A percentile compares a stretch with the other conserved stretches of the same genome.
These are phyloP conservation scores for Sebastolobus altivelis DNA, from an alignment of 2,797 vertebrate species.

Conservation along the genomic window DNA sequence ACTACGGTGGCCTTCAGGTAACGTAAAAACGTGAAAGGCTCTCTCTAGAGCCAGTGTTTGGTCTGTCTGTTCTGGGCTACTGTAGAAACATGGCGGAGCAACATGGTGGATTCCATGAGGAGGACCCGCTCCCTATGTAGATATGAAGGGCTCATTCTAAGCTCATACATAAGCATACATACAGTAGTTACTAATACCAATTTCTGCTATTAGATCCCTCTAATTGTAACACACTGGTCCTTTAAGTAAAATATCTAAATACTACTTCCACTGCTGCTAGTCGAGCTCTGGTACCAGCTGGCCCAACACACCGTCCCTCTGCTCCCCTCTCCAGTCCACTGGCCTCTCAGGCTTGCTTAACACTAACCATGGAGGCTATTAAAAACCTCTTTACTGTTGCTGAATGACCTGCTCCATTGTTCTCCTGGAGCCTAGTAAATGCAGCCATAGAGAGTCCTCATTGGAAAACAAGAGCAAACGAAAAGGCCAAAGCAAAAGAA, in stretches of 20 bases:
- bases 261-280: not conserved
- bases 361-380: conserved; percentile 60
- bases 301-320: conserved; percentile 36
- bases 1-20: too few species aligned
- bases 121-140: too few species aligned
- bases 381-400: conserved; percentile 60
- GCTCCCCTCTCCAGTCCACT: conserved; percentile 30
- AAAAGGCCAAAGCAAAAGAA: conserved; percentile 35
- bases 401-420: conserved; percentile 66
- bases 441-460: conserved; percentile 54
- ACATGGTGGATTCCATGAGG: too few species aligned
- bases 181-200: too few species aligned
- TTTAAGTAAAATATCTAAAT: not conserved
- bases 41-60: too few species aligned
- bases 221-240: too few species aligned
- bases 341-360: conserved; percentile 61
- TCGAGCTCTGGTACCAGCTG: conserved; percentile 54
- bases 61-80: too few species aligned
- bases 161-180: too few species aligned
- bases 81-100: too few species aligned
- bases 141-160: too few species aligned
- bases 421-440: conserved; percentile 50
- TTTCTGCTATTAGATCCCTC: too few species aligned
- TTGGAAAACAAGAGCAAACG: conserved; percentile 34
- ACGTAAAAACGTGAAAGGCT: too few species aligned